A percentile compares a stretch with the other conserved stretches of the same genome.
These are phyloP conservation scores for Hoplostethus atlanticus DNA, from an alignment of 2,797 vertebrate genomes.

Conservation along the genomic window DNA sequence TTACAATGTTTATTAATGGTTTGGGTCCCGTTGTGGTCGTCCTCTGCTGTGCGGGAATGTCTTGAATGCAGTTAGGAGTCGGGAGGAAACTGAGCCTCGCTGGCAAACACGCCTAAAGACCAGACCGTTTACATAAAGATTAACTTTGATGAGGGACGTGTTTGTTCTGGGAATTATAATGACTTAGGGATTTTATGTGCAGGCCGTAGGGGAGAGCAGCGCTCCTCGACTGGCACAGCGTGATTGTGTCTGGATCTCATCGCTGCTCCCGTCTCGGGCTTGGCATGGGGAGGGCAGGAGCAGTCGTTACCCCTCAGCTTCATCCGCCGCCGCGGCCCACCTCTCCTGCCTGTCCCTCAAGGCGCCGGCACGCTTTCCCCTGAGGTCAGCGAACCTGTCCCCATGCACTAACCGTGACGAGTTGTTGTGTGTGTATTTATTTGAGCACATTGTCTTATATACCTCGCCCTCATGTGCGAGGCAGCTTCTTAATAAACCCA, in stretches of 20 bases:
- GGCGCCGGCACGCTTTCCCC: not conserved
- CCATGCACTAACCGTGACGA: constrained; percentile 1
- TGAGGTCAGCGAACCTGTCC: constrained; percentile 25
- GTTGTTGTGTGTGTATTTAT: not conserved
- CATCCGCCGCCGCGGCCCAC: constrained; percentile 6
- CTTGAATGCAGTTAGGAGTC: constrained; percentile 43
- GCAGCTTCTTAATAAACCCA: not conserved
- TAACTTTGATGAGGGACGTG: constrained; percentile 47
- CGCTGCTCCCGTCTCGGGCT: constrained; percentile 20
- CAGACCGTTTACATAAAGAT: constrained; percentile 62
- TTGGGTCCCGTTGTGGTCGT: not conserved
- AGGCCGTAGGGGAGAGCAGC: constrained; percentile 23
- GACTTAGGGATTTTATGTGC: constrained; percentile 52
- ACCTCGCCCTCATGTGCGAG: not conserved
- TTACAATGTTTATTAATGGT: constrained; percentile 57
- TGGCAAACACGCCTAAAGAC: constrained; percentile 58
- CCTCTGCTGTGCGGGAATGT: constrained; percentile 27
- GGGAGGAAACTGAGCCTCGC: constrained; percentile 24
- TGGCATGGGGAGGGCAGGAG: constrained; percentile 21
- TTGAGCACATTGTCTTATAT: not conserved
- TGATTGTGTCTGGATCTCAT: constrained; percentile 58
- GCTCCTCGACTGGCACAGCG: constrained; percentile 34
- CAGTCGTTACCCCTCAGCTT: constrained; percentile 22
- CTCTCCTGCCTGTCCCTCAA: constrained; percentile 1
- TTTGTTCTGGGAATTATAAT: constrained; percentile 69